Evolutionary conservation across 2,888 invertebrate genomes (phyloP).

Genomic region (Apantesis nais): DNA sequence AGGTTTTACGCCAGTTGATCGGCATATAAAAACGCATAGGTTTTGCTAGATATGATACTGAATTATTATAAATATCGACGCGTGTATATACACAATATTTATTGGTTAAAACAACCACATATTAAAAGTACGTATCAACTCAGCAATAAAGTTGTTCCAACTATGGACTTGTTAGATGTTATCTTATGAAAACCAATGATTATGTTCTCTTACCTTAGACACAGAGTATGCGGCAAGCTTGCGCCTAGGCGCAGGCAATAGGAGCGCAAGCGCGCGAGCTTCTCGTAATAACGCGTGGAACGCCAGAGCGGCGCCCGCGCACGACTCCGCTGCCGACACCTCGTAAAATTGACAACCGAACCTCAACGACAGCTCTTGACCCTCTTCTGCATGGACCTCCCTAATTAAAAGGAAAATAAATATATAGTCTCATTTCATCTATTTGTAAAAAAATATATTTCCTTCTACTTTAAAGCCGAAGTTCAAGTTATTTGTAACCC

Average conservation of each 20-base stretch:
- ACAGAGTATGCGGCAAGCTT: conserved; percentile 92
- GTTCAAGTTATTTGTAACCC: background rate
- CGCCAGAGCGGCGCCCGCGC: conserved; percentile 92
- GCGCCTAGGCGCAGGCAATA: conserved; percentile 88
- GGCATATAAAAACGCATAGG: background rate
- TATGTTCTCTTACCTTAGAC: conserved; percentile 85
- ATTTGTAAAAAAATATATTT: background rate
- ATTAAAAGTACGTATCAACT: background rate
- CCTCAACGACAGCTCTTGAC: conserved; percentile 90
- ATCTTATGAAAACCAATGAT: background rate
- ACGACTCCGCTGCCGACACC: conserved; percentile 93
- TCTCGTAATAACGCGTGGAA: conserved; percentile 91
- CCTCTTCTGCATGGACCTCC: conserved; percentile 92
- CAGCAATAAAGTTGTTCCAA: background rate
- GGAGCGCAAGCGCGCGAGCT: conserved; percentile 89
- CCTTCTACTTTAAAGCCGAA: background rate
- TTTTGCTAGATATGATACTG: background rate
- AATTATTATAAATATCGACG: background rate
- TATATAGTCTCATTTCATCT: background rate
- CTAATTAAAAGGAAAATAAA: conserved; percentile 63
- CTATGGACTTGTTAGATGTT: background rate
- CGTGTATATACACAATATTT: background rate
- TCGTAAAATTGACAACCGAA: conserved; percentile 94
- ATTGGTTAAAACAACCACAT: background rate
- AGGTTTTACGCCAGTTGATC: too few relatives aligned